A percentile compares a stretch with the other conserved stretches of the same genome.
Evolutionary conservation across 2,113 vertebrate genomes (phyloP).

Genomic region (Gopherus evgoodei): DNA sequence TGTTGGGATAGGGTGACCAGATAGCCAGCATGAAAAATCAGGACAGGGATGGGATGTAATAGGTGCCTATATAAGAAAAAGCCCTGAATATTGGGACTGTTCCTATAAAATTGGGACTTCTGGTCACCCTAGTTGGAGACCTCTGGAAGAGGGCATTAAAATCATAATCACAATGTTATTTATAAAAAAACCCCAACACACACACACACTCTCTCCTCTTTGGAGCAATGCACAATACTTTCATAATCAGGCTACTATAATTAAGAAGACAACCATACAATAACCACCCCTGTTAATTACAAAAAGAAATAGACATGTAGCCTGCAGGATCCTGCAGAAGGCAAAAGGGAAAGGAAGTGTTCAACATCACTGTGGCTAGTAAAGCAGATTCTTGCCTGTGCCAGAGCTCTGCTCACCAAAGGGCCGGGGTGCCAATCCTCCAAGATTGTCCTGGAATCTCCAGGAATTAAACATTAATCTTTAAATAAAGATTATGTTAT

Average conservation of each 20-base stretch:
- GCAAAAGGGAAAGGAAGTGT: not conserved
- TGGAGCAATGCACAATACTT: not conserved
- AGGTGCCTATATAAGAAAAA: not conserved
- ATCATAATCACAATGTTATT: not conserved
- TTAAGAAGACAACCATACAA: not conserved
- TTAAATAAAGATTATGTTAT: not conserved
- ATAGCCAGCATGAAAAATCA: not conserved
- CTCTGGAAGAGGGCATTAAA: not conserved
- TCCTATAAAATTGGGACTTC: not conserved
- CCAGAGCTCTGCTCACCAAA: not conserved
- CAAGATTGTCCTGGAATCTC: not conserved
- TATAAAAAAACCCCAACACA: not conserved
- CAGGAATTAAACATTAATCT: not conserved
- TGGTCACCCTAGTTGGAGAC: not conserved
- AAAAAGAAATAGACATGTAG: not conserved
- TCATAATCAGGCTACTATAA: not conserved
- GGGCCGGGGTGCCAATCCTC: too few species aligned
- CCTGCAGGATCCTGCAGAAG: not conserved
- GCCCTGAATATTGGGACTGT: not conserved
- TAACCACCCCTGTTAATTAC: not conserved
- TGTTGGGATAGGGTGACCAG: not conserved
- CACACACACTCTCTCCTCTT: not conserved
- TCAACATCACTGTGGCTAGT: not conserved
- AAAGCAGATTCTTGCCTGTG: fast-evolving
- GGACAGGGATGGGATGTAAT: not conserved